Evolutionary conservation across 2,888 invertebrate species (phyloP).

Genomic region (Acleris holmiana): DNA sequence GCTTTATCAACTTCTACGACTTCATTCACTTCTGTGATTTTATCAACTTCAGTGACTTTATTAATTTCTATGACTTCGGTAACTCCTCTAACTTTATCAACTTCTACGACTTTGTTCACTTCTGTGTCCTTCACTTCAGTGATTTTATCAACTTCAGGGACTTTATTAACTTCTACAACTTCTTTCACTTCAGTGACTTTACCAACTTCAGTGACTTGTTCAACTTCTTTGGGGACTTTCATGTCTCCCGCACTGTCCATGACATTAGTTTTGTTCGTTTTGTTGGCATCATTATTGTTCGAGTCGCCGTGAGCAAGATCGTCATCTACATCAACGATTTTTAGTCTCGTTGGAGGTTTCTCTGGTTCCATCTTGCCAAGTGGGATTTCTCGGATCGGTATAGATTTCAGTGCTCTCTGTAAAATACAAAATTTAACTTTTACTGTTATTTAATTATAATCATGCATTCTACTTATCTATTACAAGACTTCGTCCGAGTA

Average conservation of each 20-base stretch:
- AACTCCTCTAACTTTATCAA: constrained; percentile 36
- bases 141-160: too few species aligned
- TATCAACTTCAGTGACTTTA: constrained; percentile 45
- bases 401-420: constrained; percentile 83
- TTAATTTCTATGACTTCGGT: constrained; percentile 29
- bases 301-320: constrained; percentile 54
- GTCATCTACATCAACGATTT: constrained; percentile 62
- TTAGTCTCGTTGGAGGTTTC: constrained; percentile 59
- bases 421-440: constrained; percentile 44
- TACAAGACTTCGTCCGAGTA: too few species aligned
- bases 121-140: too few species aligned
- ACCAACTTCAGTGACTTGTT: constrained; percentile 27
- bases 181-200: constrained; percentile 42
- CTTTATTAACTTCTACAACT: constrained; percentile 43
- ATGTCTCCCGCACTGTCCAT: constrained; percentile 37
- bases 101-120: constrained; percentile 14
- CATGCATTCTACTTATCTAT: too few species aligned
- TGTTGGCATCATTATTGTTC: constrained; percentile 57
- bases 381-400: constrained; percentile 77
- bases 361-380: constrained; percentile 58
- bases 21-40: constrained; percentile 45
- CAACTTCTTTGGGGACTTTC: constrained; percentile 30
- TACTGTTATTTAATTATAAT: background rate
- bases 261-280: constrained; percentile 34
- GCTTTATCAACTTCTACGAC: constrained; percentile 44